Evolutionary conservation across 2,888 invertebrate genomes (phyloP).

Genomic region (Asteroscopus sphinx): DNA sequence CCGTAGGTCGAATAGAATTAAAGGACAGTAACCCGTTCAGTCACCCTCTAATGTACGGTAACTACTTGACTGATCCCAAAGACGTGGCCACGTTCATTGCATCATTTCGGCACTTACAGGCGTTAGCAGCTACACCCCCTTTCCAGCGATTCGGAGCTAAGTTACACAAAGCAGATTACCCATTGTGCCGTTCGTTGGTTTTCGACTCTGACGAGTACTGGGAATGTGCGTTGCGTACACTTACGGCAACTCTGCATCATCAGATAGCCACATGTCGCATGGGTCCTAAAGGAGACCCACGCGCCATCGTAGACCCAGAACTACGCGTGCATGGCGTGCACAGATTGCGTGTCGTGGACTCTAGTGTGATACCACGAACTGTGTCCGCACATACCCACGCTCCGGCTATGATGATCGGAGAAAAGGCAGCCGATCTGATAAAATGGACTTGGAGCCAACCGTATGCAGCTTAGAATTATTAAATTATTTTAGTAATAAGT

Average conservation of each 20-base stretch:
- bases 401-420: constrained; percentile 92
- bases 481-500: constrained; percentile 25
- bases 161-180: constrained; percentile 85
- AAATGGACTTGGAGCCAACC: constrained; percentile 80
- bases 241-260: constrained; percentile 91
- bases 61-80: constrained; percentile 92
- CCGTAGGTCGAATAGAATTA: constrained; percentile 92
- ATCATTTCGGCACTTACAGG: constrained; percentile 91
- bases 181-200: constrained; percentile 82
- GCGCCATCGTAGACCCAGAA: constrained; percentile 91
- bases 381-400: constrained; percentile 92
- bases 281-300: constrained; percentile 91
- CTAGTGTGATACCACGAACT: constrained; percentile 91
- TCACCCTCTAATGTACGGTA: constrained; percentile 94
- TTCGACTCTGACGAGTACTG: constrained; percentile 92
- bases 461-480: constrained; percentile 19
- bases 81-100: constrained; percentile 91
- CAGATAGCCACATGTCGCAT: constrained; percentile 93
- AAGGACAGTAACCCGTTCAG: constrained; percentile 93
- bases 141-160: constrained; percentile 90
- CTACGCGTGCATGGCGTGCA: constrained; percentile 91
- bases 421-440: constrained; percentile 92
- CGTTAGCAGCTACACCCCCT: constrained; percentile 89
- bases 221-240: constrained; percentile 91
- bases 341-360: constrained; percentile 91